These are phyloP conservation scores for Rhynchonycteris naso DNA, from an alignment of 2,797 vertebrate species.

Conservation along the genomic window DNA sequence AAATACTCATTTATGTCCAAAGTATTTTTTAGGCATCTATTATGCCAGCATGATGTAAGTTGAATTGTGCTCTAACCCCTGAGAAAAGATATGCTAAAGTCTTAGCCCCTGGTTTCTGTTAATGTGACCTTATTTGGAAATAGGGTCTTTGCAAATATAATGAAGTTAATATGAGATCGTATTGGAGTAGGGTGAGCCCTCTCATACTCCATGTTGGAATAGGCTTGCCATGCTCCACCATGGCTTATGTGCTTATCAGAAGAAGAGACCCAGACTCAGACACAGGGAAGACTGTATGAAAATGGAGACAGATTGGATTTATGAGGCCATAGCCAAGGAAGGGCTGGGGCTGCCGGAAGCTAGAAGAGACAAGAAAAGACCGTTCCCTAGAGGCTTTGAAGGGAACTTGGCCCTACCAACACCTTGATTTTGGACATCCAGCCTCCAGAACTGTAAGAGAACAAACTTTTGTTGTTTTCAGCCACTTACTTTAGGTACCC, in stretches of 20 bases:
- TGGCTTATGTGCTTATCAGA: neutral
- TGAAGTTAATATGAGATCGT: slow-evolving; percentile 13
- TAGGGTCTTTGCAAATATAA: slow-evolving; percentile 5
- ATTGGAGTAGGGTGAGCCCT: neutral
- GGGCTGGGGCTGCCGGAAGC: neutral
- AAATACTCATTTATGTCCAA: neutral
- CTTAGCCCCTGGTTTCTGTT: neutral
- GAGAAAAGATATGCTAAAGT: neutral
- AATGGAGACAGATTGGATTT: neutral
- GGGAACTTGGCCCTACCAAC: neutral
- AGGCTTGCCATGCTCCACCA: neutral
- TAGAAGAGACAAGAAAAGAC: neutral
- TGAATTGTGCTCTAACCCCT: neutral
- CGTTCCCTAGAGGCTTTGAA: neutral
- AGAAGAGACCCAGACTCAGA: neutral
- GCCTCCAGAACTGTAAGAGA: neutral
- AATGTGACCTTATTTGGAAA: slow-evolving; percentile 7
- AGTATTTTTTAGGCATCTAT: slow-evolving; percentile 23
- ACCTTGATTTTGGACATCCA: neutral
- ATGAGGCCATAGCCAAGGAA: neutral
- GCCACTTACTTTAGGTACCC: neutral
- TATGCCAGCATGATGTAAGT: neutral
- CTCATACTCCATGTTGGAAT: neutral
- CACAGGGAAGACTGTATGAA: neutral
- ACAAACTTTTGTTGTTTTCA: neutral